Base-by-base conservation (phyloP, 2,888 invertebrate genomes). In the Idaea dimidiata region DNA sequence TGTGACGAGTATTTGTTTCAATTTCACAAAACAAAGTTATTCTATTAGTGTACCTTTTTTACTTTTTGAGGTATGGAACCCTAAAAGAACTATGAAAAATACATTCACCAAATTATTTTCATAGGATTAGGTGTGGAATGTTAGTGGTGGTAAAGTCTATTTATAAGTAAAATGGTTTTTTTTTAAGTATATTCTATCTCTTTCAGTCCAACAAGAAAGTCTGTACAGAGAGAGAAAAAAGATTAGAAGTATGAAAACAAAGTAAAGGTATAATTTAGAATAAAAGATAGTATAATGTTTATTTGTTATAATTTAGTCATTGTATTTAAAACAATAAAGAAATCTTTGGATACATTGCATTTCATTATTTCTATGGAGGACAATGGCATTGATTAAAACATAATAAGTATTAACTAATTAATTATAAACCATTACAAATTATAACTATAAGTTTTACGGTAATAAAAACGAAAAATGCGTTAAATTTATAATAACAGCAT, bases 211-310 rank as follows among this genome's bases (percentile, higher is more conserved):
- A 74, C 72, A 84, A 24, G 81, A 85, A 55, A 85, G 90, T 63
- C 62, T 92, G 4, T 92, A 92, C 69, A 87, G 93, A 75, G 97
- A 98, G 81, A 93, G 93, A 74, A 97, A 95, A 84, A 96, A 95
- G 86, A 93, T 97, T 56, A 94, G 96, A 75, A 97, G 97, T 78
- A 88, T 95, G 54, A 90, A 91, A 68, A 86, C 83, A 54, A 75
- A 75, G 59, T 81, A 80, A 70, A 10, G 10, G 8, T 43, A 43
- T 33, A 7, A 32, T 65, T 69, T 73, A 72, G 73, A 79, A 81
- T 80, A 77, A 84, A 80, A 78, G 68, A 75, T 76, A 72, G 74
- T 68, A 65, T 67, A 68, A 68, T 72, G 69, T 75, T 79, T 76
- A 81, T 83, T 81, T 82, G 75, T 83, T 82, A 82, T 87, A 84